A percentile compares a stretch with the other conserved stretches of the same genome.
These are phyloP conservation scores for Keiferia lycopersicella DNA, from an alignment of 2,888 invertebrate species.

Conservation along the genomic window DNA sequence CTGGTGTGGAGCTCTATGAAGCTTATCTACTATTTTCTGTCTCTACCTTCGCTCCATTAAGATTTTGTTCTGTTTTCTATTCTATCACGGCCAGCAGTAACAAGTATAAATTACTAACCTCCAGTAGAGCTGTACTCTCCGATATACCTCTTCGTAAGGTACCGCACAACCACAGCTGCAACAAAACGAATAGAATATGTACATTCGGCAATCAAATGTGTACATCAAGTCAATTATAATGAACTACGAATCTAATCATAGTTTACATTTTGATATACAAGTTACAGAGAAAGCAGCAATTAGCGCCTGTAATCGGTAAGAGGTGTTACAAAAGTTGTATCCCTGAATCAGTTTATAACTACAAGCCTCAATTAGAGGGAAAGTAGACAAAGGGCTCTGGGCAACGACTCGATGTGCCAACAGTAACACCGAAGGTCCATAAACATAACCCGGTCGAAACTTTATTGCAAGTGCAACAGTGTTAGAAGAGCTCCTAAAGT, in stretches of 20 bases:
- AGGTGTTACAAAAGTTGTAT: constrained; percentile 75
- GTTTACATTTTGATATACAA: constrained; percentile 57
- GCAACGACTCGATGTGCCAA: constrained; percentile 18
- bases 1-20: constrained; percentile 58
- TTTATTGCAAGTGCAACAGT: constrained; percentile 2
- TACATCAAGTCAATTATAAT: constrained; percentile 44
- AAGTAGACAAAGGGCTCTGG: constrained; percentile 64
- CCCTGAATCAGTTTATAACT: constrained; percentile 73
- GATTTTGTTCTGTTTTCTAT: constrained; percentile 33
- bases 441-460: constrained; percentile 4
- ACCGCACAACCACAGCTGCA: constrained; percentile 89
- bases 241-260: constrained; percentile 41
- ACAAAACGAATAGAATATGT: constrained; percentile 52
- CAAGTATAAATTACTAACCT: constrained; percentile 76
- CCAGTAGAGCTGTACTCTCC: constrained; percentile 91
- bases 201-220: constrained; percentile 34
- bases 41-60: constrained; percentile 50
- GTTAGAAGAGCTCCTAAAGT: neutral
- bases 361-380: constrained; percentile 76
- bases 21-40: constrained; percentile 47
- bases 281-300: constrained; percentile 75
- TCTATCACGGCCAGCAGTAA: neutral
- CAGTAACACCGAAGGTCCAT: constrained; percentile 2
- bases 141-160: constrained; percentile 88
- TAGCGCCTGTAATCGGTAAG: constrained; percentile 60